phyloP scores from a whole-genome alignment of 2,113 vertebrate species.

The Opisthocomus hoazin region DNA sequence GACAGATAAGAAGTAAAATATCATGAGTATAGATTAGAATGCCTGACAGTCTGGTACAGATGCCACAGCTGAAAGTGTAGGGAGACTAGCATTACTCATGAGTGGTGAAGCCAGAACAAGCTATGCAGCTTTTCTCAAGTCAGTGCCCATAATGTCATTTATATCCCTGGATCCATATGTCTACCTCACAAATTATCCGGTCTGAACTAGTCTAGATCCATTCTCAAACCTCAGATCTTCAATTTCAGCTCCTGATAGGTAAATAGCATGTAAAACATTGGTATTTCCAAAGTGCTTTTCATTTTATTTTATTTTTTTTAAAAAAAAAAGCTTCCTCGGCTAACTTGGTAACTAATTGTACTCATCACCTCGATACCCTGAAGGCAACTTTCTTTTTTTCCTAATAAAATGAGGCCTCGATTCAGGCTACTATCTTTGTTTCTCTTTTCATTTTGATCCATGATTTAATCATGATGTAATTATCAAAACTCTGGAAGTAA shows the following conservation, averaged over 20 bases:
- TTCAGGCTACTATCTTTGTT: neutral
- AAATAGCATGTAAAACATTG: neutral
- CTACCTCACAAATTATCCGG: neutral
- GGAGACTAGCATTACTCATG: neutral
- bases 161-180: neutral
- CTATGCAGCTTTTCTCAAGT: neutral
- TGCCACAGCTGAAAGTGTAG: neutral
- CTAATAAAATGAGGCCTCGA: neutral
- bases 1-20: conserved; percentile 11
- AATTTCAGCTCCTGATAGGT: neutral
- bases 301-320: too few relatives aligned
- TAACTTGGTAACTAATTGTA: neutral
- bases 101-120: neutral
- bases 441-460: neutral
- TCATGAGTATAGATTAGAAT: neutral
- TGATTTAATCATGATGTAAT: neutral
- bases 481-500: neutral
- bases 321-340: neutral
- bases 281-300: neutral
- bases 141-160: neutral
- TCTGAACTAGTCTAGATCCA: neutral
- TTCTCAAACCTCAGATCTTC: neutral
- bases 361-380: neutral
- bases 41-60: neutral
- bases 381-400: neutral